These are phyloP conservation scores for Microctenopoma lineatum DNA, from an alignment of 2,797 vertebrate species.

Conservation along the genomic window DNA sequence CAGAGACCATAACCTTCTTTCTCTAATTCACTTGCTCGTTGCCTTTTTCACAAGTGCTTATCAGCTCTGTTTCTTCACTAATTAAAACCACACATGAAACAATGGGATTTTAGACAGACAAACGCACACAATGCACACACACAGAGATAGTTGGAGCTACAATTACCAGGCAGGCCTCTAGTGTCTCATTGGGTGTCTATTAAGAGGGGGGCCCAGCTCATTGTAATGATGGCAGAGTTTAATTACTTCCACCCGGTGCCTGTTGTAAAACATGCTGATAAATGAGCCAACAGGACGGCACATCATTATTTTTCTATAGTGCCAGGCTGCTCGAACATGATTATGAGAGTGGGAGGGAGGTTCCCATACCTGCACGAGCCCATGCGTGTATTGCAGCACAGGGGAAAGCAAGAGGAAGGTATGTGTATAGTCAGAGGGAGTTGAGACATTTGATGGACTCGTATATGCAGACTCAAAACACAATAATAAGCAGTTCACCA, in stretches of 20 bases:
- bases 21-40: conserved; percentile 56
- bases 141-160: conserved; percentile 84
- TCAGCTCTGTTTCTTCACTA: conserved; percentile 87
- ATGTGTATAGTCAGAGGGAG: conserved; percentile 10
- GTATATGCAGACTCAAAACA: conserved; percentile 53
- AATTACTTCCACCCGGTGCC: conserved; percentile 97
- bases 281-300: conserved; percentile 96
- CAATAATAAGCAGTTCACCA: conserved; percentile 48
- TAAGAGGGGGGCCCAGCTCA: conserved; percentile 96
- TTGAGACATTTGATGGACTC: conserved; percentile 46
- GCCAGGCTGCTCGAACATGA: conserved; percentile 92
- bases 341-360: conserved; percentile 87
- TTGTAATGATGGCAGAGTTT: conserved; percentile 99
- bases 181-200: conserved; percentile 99
- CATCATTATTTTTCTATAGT: conserved; percentile 96
- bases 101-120: conserved; percentile 63
- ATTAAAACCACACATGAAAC: conserved; percentile 93
- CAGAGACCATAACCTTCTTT: conserved; percentile 54
- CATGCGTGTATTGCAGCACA: conserved; percentile 30
- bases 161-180: conserved; percentile 94
- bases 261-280: conserved; percentile 99
- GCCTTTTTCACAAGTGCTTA: conserved; percentile 62
- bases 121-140: conserved; percentile 31
- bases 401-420: conserved; percentile 29
- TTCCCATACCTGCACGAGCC: conserved; percentile 77